Percentiles rank a stretch among this genome's conserved stretches.
phyloP scores from a whole-genome alignment of 2,797 vertebrate species.

The Anabacerthia variegaticeps region DNA sequence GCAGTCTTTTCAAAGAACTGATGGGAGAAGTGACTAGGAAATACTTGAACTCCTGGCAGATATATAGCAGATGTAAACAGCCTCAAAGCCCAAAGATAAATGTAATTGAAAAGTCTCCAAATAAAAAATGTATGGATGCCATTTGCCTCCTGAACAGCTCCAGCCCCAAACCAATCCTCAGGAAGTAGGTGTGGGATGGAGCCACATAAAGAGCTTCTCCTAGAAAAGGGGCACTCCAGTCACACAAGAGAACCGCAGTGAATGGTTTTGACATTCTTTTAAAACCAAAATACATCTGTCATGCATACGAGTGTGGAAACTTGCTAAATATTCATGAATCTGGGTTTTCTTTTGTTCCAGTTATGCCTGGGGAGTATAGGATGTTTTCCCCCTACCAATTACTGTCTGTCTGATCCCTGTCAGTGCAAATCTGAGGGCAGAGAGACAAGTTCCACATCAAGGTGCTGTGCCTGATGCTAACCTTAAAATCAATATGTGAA shows the following conservation, averaged over 20 bases:
- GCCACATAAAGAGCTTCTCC: background rate
- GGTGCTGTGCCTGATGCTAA: background rate
- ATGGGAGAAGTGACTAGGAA: background rate
- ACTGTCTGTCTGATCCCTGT: background rate
- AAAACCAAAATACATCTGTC: slow-evolving; percentile 6
- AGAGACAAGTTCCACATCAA: background rate
- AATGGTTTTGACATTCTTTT: background rate
- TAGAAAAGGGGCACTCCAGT: background rate
- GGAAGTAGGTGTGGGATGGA: background rate
- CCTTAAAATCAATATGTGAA: background rate
- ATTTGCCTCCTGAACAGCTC: background rate
- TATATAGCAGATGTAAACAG: background rate
- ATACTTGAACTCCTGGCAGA: background rate
- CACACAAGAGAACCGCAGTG: background rate
- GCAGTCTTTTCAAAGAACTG: background rate
- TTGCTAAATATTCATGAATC: slow-evolving; percentile 26
- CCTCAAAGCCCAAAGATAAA: background rate
- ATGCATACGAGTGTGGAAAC: background rate
- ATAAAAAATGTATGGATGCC: background rate
- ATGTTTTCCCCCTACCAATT: background rate
- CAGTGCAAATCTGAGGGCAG: background rate
- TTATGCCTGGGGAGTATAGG: background rate
- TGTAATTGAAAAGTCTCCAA: background rate
- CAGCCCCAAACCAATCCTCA: background rate
- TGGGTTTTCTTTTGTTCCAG: background rate